Base-by-base conservation (phyloP, 1,140 invertebrate species). In the Euura lappo region DNA sequence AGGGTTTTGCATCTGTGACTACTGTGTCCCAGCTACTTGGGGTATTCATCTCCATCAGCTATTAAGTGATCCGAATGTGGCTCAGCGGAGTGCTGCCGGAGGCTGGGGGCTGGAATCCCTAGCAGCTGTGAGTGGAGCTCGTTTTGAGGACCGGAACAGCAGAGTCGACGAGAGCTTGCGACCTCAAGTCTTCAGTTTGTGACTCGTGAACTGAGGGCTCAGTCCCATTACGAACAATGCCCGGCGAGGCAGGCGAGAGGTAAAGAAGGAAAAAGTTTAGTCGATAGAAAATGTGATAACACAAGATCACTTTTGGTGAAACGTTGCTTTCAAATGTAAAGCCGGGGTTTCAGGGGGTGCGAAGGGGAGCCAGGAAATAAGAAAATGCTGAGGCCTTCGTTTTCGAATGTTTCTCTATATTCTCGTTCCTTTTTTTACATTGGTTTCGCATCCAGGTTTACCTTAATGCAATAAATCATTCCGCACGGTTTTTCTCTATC, bases 11-110 rank as follows among this genome's bases (percentile, higher is more conserved):
- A 60, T 60, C 51, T 60, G 51, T 60, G 51, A 8, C 51, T 60
- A n/a, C 28, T 28, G 28, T 11, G 3, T 60, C 51, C 13, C 51
- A 8, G 2, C 6, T 6, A 8, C 51, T 11, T n/a, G 51, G 6
- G 13, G 51, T 60, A 60, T 60, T 60, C 13, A 60, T 60, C 51
- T 60, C 51, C 51, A n/a, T 60, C 51, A 60, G 51, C 51, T 60
- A 60, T 60, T 60, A 60, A 60, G 51, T 60, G 51, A 60, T 60
- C 51, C 51, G 51, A n/a, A 3, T 60, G 28, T 28, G 28, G 51
- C 51, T 60, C 3, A 11, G 51, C 51, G 10, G 8, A 60, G 13
- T 11, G 51, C 51, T n/a, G 13, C 10, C 51, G 51, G 51, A 60
- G 51, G 51, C 51, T 60, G 51, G 8, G 13, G 8, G 28, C 28